phyloP scores from a whole-genome alignment of 2,113 vertebrate genomes.

The Hucho hucho region DNA sequence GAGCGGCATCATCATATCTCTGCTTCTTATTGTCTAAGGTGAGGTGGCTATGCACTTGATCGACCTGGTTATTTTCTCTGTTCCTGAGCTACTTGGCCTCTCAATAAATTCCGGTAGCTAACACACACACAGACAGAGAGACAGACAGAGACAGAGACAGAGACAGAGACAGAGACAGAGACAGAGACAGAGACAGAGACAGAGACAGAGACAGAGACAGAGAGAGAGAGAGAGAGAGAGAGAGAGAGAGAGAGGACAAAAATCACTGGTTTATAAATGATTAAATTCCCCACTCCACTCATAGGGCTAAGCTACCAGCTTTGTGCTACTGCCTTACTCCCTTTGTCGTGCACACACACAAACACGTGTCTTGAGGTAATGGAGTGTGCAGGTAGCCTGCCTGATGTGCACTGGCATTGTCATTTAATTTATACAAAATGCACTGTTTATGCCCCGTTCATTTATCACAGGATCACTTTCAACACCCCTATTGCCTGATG shows the following conservation, averaged over 20 bases:
- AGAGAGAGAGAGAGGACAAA: conserved; percentile 10
- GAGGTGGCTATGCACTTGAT: too few species aligned
- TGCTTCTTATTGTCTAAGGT: too few species aligned
- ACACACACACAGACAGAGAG: neutral
- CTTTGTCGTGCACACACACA: neutral
- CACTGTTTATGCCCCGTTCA: neutral
- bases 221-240: neutral
- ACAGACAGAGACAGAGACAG: neutral
- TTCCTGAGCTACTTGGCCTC: too few species aligned
- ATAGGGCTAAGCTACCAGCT: neutral
- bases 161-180: neutral
- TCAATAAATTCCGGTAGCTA: too few species aligned
- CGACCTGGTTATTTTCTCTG: too few species aligned
- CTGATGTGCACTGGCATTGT: neutral
- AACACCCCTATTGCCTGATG: neutral
- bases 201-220: neutral
- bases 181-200: neutral
- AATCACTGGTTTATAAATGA: neutral
- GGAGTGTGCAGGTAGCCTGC: neutral
- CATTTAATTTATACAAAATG: neutral
- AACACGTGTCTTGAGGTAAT: neutral
- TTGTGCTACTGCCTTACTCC: neutral
- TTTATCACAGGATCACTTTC: neutral
- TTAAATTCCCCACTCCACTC: neutral
- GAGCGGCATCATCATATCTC: too few species aligned